These are phyloP conservation scores for Tolmerus cingulatus DNA, from an alignment of 2,888 invertebrate genomes.

Conservation along the genomic window DNA sequence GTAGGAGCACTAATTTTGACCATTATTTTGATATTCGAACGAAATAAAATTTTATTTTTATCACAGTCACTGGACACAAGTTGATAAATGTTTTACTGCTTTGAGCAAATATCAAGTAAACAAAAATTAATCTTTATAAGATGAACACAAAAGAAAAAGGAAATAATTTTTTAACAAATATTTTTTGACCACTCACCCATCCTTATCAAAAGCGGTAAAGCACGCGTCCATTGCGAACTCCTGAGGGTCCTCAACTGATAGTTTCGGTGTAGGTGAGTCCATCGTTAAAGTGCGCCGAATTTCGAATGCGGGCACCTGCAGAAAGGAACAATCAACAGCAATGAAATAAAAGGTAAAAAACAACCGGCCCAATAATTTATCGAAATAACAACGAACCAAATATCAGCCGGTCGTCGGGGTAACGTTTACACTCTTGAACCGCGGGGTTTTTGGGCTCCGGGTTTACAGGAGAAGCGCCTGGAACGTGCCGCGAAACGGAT, in stretches of 20 bases:
- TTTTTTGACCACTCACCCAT: constrained; percentile 71
- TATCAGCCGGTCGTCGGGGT: neutral
- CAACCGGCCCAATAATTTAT: constrained; percentile 31
- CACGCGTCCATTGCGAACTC: constrained; percentile 86
- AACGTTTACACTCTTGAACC: neutral
- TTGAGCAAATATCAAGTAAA: neutral
- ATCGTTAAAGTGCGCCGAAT: constrained; percentile 51
- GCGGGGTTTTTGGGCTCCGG: neutral
- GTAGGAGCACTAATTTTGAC: neutral
- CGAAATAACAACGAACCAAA: constrained; percentile 37
- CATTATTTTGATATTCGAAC: neutral
- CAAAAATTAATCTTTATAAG: neutral
- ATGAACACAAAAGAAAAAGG: constrained; percentile 1
- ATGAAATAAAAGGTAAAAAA: constrained; percentile 17
- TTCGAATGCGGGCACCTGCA: constrained; percentile 45
- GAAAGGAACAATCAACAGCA: constrained; percentile 25
- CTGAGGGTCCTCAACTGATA: constrained; percentile 65
- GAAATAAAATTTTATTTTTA: neutral
- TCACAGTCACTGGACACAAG: neutral
- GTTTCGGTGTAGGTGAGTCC: constrained; percentile 62
- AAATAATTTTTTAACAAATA: neutral
- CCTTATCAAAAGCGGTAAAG: constrained; percentile 89
- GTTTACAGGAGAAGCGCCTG: neutral
- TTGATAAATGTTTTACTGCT: neutral
- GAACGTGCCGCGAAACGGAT: neutral